phyloP scores from a whole-genome alignment of 2,797 vertebrate species.

The Dipus sagitta region DNA sequence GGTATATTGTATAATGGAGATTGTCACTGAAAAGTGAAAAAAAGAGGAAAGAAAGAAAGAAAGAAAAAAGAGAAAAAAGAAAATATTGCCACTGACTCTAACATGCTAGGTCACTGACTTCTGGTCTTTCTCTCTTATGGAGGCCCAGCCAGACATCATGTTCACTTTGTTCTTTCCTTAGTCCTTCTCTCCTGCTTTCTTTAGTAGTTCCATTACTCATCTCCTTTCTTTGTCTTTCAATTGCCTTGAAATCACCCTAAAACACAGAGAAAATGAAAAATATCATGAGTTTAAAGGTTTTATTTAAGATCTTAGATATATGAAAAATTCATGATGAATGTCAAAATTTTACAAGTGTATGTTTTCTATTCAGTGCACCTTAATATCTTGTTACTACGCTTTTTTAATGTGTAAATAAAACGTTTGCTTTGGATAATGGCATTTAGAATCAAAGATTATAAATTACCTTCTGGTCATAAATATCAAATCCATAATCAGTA shows the following conservation, averaged over 20 bases:
- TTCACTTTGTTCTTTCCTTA: neutral
- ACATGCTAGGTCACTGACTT: neutral
- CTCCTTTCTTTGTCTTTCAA: conserved; percentile 33
- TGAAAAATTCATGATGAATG: conserved; percentile 59
- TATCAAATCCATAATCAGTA: conserved; percentile 83
- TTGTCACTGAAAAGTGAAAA: no score
- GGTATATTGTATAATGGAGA: no score
- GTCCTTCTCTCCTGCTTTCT: neutral
- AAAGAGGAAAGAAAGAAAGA: no score
- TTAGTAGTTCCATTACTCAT: neutral
- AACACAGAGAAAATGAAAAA: conserved; percentile 55
- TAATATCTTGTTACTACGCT: conserved; percentile 29
- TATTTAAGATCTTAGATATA: conserved; percentile 50
- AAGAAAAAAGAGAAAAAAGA: no score
- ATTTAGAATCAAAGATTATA: conserved; percentile 81
- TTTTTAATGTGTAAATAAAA: conserved; percentile 76
- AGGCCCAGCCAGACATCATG: neutral
- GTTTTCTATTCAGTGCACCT: conserved; percentile 60
- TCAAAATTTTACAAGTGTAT: conserved; percentile 38
- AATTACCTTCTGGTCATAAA: conserved; percentile 83
- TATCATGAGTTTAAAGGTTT: conserved; percentile 10
- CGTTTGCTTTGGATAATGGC: conserved; percentile 73
- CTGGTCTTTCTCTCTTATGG: neutral
- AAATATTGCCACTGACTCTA: neutral
- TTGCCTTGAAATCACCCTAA: conserved; percentile 38